Evolutionary conservation across 2,113 vertebrate genomes (phyloP).

Genomic region (Nothoprocta pentlandii): DNA sequence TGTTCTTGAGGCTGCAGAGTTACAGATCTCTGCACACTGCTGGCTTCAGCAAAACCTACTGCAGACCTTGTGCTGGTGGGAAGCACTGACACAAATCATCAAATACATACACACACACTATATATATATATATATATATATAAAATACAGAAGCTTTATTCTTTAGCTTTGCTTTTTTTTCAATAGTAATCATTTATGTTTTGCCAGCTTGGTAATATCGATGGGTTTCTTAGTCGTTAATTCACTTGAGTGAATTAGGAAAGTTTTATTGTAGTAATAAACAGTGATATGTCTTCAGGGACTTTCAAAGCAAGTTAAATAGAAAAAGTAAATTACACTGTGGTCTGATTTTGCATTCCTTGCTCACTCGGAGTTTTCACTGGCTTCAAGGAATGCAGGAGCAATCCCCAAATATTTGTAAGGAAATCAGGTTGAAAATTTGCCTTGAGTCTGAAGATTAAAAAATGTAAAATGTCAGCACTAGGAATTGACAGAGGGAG

Average conservation of each 20-base stretch:
- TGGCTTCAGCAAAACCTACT: neutral
- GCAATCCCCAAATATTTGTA: constrained; percentile 39
- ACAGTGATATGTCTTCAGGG: constrained; percentile 41
- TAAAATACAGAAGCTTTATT: too few relatives aligned
- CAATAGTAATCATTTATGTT: neutral
- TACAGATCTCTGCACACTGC: neutral
- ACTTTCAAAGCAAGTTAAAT: constrained; percentile 22
- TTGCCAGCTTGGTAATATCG: constrained; percentile 31
- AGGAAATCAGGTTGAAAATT: constrained; percentile 32
- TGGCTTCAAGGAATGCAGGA: constrained; percentile 39
- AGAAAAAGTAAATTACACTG: constrained; percentile 33
- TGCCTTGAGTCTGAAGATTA: constrained; percentile 31
- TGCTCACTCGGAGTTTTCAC: constrained; percentile 19
- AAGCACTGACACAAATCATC: neutral
- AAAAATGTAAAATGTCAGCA: constrained; percentile 48
- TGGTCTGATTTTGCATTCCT: constrained; percentile 29
- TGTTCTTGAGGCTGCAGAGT: neutral
- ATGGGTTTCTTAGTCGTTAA: constrained; percentile 41
- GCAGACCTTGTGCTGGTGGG: neutral
- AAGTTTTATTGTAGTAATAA: constrained; percentile 57
- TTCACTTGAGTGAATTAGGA: constrained; percentile 63
- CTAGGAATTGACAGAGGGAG: constrained; percentile 15
- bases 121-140: neutral
- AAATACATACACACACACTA: neutral
- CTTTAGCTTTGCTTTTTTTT: neutral